Percentiles rank a stretch among this genome's conserved stretches.
Conservation (phyloP, 2,113 vertebrate species). For the Xyrauchen texanus region DNA sequence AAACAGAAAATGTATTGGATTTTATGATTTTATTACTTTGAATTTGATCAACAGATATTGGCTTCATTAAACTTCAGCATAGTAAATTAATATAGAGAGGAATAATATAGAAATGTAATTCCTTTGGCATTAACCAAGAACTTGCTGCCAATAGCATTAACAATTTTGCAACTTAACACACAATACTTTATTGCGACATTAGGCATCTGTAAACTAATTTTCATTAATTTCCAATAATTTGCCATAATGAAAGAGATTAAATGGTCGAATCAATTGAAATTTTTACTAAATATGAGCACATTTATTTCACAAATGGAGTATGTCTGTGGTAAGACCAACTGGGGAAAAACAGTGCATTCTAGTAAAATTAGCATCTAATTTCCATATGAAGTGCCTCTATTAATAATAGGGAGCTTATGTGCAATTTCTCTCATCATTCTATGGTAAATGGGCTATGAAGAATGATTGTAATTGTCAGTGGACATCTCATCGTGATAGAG, state of each 20-base stretch:
- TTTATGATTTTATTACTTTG: background rate
- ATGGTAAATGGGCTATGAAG: constrained; percentile 85
- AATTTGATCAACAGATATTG: background rate
- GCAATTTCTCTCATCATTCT: constrained; percentile 65
- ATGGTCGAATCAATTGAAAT: constrained; percentile 2
- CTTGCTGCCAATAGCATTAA: background rate
- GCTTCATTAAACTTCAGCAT: background rate
- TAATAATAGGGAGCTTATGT: constrained; percentile 67
- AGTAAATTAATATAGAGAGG: background rate
- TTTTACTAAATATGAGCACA: background rate
- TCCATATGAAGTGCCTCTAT: constrained; percentile 64
- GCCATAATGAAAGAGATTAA: constrained; percentile 9
- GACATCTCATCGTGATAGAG: constrained; percentile 84
- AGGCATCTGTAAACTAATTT: constrained; percentile 25
- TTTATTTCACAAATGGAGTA: constrained; percentile 33
- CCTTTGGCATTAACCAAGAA: background rate
- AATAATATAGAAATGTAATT: background rate
- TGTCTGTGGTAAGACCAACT: constrained; percentile 64
- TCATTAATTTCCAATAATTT: constrained; percentile 21
- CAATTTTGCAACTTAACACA: constrained; percentile 44
- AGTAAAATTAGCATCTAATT: background rate
- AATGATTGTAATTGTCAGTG: constrained; percentile 86
- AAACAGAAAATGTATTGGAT: background rate
- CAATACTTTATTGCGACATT: background rate
- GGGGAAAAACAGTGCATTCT: constrained; percentile 9